Percentiles rank a stretch among this genome's conserved stretches.
phyloP scores from a whole-genome alignment of 2,888 invertebrate genomes.

The Chelonus formosanus region DNA sequence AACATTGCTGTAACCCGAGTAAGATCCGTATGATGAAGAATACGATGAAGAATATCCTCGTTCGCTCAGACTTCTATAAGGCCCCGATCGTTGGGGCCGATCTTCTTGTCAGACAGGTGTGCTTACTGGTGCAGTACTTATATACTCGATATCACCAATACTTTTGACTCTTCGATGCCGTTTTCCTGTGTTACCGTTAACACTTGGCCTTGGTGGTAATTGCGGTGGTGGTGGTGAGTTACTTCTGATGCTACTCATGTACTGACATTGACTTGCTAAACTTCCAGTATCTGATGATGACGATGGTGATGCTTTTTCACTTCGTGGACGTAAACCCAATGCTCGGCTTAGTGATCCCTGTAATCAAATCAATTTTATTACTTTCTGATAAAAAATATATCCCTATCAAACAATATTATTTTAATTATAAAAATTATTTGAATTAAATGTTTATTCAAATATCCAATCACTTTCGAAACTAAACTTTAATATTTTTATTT shows the following conservation, averaged over 20 bases:
- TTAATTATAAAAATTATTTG: no score
- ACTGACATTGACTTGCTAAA: conserved; percentile 69
- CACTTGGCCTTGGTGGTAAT: conserved; percentile 55
- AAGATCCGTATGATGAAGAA: conserved; percentile 57
- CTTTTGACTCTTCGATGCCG: conserved; percentile 76
- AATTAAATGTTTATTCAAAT: no score
- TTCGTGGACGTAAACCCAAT: conserved; percentile 71
- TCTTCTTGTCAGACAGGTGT: conserved; percentile 64
- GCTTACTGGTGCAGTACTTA: conserved; percentile 58
- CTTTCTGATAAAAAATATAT: conserved; percentile 2
- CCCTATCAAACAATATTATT: no score
- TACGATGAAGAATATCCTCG: conserved; percentile 61
- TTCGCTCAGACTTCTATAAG: conserved; percentile 62
- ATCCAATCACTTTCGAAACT: no score
- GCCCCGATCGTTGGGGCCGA: conserved; percentile 61
- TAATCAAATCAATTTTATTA: conserved; percentile 38
- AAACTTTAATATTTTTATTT: no score
- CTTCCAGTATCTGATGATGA: conserved; percentile 72
- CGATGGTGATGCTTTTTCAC: conserved; percentile 74
- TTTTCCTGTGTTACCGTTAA: conserved; percentile 61
- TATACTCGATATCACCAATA: conserved; percentile 77
- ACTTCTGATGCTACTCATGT: conserved; percentile 67
- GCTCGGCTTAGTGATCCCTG: conserved; percentile 81
- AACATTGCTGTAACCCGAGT: conserved; percentile 59
- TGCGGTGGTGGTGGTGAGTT: conserved; percentile 71